These are phyloP conservation scores for Carlito syrichta DNA, from an alignment of 2,113 vertebrate species.

Conservation along the genomic window DNA sequence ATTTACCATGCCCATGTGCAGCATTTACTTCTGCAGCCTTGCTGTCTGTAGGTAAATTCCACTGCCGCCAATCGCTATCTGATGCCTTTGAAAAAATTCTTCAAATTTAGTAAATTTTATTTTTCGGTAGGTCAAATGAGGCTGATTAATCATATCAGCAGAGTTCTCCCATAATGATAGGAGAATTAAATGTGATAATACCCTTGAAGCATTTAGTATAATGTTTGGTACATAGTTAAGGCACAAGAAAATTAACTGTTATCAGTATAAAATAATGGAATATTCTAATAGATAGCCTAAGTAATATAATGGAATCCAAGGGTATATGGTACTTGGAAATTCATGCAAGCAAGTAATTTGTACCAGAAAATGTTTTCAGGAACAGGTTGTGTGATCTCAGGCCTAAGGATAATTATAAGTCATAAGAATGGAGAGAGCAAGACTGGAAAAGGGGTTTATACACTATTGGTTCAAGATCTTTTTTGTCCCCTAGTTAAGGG, in stretches of 20 bases:
- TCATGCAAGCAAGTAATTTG: background rate
- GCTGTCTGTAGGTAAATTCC: background rate
- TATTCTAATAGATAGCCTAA: background rate
- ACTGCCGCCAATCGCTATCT: background rate
- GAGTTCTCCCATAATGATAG: background rate
- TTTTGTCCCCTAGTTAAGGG: background rate
- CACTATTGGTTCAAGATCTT: background rate
- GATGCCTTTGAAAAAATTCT: background rate
- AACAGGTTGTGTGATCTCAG: background rate
- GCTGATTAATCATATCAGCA: background rate
- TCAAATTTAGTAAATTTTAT: background rate
- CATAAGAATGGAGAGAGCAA: no score
- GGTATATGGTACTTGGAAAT: background rate
- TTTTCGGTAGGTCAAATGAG: background rate
- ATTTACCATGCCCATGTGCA: rapidly evolving
- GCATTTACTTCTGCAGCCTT: background rate
- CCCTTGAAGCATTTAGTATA: background rate
- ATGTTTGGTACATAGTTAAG: background rate
- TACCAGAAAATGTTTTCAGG: background rate
- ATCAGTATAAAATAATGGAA: background rate
- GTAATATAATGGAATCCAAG: background rate
- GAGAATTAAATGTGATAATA: background rate
- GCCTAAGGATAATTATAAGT: background rate
- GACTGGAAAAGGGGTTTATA: no score
- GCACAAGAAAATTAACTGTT: background rate